Evolutionary conservation across 1,140 invertebrate genomes (phyloP), one percentile per base, ranked within the genome.

Genomic region (Wiebesia pumilae): DNA sequence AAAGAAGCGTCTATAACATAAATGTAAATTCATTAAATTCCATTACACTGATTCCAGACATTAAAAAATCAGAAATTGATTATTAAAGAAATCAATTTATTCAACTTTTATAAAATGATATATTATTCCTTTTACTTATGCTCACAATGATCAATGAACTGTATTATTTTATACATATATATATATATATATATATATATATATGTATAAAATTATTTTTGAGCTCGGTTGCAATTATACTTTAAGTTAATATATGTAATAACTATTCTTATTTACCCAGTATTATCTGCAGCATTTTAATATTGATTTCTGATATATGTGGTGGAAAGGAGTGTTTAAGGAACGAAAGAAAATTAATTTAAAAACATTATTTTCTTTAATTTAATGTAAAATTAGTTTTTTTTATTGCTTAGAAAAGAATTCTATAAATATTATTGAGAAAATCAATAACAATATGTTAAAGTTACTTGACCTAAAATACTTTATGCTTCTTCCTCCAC

Each of bases 371-470:
- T 84, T 62, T 86, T 47, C 77, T 84, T 54, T 54, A 21, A 54
- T 80, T 24, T 80, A n/a, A 16, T 69, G 71, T 80, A 62, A 80
- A 24, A 21, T 51, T 43, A 47, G 12, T 86, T 71, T 80, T 51
- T 33, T 85, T 47, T 12, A 67, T 40, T 54, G 19, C 19, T 79
- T 77, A 38, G 73, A 47, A 12, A 27, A 54, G 40, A 16, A 65
- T 58, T 83, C 83, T 62, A 78, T 47, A 47, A 47, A 47, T 4
- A 47, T 47, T 47, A 4, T 47, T 12, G 33, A 71, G 24, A 81
- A 84, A 84, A 84, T 84, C 77, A 83, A 84, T 84, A 87, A 80
- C 82, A 87, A 87, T 47, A 87, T 84, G 81, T 87, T 83, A 84
- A 84, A 80, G 77, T n/a, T 83, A 83, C 81, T 83, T 58, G 73